Percentiles rank a stretch among this genome's conserved stretches.
Conservation (phyloP, 2,113 vertebrate genomes). For the Pampusana beccarii region DNA sequence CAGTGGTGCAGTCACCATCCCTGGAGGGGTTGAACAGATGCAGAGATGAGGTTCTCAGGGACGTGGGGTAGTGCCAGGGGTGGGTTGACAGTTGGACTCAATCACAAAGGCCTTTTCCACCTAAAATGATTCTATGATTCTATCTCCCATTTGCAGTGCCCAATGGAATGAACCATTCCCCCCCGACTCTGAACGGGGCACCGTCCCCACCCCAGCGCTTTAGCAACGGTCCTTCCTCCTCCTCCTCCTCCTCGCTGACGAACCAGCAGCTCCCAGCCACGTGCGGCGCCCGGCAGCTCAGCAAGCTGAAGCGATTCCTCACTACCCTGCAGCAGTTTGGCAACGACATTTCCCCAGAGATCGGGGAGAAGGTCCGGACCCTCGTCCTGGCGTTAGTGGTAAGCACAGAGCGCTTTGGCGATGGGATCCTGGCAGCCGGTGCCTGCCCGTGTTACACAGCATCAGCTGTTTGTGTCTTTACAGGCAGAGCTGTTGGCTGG, state of each 20-base stretch:
- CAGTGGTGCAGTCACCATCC: too few relatives aligned
- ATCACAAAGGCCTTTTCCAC: too few relatives aligned
- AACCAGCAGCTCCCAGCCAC: slow-evolving; percentile 98
- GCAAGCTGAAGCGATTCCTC: slow-evolving; percentile 98
- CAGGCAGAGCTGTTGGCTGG: neutral
- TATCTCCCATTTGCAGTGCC: slow-evolving; percentile 80
- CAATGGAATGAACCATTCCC: slow-evolving; percentile 96
- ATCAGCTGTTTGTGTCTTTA: neutral
- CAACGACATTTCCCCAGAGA: slow-evolving; percentile 98
- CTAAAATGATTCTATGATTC: neutral
- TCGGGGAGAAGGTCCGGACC: slow-evolving; percentile 95
- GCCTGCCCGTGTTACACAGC: rapidly evolving
- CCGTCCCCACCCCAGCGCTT: slow-evolving; percentile 95
- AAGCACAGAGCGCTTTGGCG: neutral
- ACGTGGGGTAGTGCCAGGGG: too few relatives aligned
- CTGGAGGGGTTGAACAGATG: too few relatives aligned
- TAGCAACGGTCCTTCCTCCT: slow-evolving; percentile 94
- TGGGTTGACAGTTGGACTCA: too few relatives aligned
- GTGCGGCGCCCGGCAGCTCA: slow-evolving; percentile 95
- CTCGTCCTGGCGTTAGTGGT: slow-evolving; percentile 96
- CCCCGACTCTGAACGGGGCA: slow-evolving; percentile 92
- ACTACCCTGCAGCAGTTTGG: slow-evolving; percentile 98
- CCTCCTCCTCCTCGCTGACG: slow-evolving; percentile 93
- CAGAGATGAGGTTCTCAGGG: too few relatives aligned
- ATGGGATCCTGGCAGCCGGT: neutral